Conservation (phyloP, 1,140 invertebrate species). For the Rhopalosiphum maidis region DNA sequence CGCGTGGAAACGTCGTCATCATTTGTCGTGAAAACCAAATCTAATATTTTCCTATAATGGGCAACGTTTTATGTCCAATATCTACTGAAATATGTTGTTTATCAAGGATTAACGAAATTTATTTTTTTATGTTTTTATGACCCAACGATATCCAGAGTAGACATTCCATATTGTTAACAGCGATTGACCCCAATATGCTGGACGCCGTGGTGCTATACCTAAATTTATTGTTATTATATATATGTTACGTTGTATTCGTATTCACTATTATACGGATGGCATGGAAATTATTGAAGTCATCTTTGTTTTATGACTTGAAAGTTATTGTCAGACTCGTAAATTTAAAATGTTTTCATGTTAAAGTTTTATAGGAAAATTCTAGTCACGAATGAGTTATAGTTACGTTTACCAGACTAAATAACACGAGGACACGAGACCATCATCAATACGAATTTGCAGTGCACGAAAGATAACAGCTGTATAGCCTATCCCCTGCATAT, state of each 20-base stretch:
- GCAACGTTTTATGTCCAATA: not conserved
- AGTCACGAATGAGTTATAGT: not conserved
- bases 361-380: not conserved
- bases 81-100: not conserved
- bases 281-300: not conserved
- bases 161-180: not conserved
- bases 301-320: constrained; percentile 22
- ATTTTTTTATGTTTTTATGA: constrained; percentile 2
- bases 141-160: not conserved
- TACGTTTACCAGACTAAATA: not conserved
- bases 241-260: not conserved
- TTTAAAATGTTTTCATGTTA: not conserved
- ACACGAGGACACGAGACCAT: not conserved
- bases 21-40: not conserved
- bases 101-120: not conserved
- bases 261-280: not conserved
- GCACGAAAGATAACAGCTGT: not conserved
- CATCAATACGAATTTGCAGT: not conserved
- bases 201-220: not conserved
- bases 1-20: not conserved
- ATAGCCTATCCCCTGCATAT: too few species aligned
- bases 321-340: constrained; percentile 28
- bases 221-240: constrained; percentile 17
- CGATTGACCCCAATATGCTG: not conserved
- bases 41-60: not conserved